Conservation (phyloP, 2,113 vertebrate genomes). For the Xerus inauris region DNA sequence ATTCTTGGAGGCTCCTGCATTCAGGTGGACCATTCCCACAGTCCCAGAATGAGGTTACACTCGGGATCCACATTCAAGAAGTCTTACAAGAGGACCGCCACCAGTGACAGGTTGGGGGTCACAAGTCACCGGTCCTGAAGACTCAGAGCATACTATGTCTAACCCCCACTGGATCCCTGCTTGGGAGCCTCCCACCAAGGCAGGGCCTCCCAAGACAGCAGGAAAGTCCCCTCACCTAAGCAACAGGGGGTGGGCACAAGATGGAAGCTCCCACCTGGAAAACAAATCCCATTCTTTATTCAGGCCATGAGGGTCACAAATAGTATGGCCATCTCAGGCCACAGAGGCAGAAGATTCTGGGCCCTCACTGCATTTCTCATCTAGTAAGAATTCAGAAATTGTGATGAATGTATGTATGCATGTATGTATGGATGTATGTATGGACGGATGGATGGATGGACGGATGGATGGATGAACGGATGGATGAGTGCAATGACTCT, state of each 20-base stretch:
- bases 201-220: neutral
- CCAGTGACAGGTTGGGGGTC: neutral
- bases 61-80: neutral
- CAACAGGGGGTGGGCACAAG: neutral
- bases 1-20: neutral
- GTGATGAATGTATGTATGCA: too few species aligned
- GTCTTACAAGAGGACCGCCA: neutral
- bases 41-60: neutral
- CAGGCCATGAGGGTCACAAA: neutral
- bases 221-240: neutral
- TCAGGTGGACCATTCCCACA: neutral
- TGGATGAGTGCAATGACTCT: neutral
- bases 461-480: neutral
- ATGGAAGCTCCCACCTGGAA: neutral
- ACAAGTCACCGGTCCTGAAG: neutral
- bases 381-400: neutral
- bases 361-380: neutral
- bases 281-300: neutral
- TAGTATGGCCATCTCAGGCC: neutral
- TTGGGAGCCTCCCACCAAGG: neutral
- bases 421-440: too few species aligned
- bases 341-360: neutral
- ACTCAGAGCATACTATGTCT: neutral
- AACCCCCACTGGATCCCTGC: neutral
- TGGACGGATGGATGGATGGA: neutral